phyloP scores from a whole-genome alignment of 2,888 invertebrate species.

The Hirtodrosophila duncani region DNA sequence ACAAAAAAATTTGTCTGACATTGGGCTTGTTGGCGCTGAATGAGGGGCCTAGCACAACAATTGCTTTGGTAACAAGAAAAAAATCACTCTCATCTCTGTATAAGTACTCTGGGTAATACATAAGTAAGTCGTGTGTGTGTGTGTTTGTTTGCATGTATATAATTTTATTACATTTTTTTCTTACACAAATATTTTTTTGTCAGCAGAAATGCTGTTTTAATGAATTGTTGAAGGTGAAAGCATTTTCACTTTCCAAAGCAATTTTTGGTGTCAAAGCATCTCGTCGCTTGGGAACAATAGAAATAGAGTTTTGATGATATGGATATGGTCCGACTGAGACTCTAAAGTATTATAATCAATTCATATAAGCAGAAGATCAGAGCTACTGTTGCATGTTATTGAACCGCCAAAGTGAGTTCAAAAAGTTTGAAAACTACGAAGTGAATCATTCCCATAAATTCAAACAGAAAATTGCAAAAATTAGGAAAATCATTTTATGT shows the following conservation, averaged over 20 bases:
- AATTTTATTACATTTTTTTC: conserved; percentile 48
- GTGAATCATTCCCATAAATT: too few relatives aligned
- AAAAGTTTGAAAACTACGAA: too few relatives aligned
- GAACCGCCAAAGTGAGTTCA: too few relatives aligned
- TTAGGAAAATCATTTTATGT: too few relatives aligned
- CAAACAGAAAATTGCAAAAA: too few relatives aligned
- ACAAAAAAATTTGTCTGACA: conserved; percentile 18
- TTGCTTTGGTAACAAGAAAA: too few relatives aligned
- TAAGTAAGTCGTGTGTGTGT: conserved; percentile 6
- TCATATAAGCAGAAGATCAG: neutral
- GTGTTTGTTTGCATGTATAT: conserved; percentile 23
- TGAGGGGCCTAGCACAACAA: too few relatives aligned
- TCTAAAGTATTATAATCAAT: conserved; percentile 7
- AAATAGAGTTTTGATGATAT: conserved; percentile 33
- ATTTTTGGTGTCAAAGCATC: conserved; percentile 61
- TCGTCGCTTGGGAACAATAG: conserved; percentile 58
- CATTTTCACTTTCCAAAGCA: conserved; percentile 74
- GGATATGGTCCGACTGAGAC: conserved; percentile 29
- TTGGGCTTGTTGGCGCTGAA: conserved; percentile 22
- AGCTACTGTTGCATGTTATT: too few relatives aligned
- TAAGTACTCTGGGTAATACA: conserved; percentile 6
- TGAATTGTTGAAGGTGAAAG: conserved; percentile 74
- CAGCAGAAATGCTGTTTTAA: conserved; percentile 20
- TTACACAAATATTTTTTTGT: conserved; percentile 25
- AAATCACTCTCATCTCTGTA: conserved; percentile 28